phyloP scores from a whole-genome alignment of 2,888 invertebrate species.

The Chaitophorus viminalis region DNA sequence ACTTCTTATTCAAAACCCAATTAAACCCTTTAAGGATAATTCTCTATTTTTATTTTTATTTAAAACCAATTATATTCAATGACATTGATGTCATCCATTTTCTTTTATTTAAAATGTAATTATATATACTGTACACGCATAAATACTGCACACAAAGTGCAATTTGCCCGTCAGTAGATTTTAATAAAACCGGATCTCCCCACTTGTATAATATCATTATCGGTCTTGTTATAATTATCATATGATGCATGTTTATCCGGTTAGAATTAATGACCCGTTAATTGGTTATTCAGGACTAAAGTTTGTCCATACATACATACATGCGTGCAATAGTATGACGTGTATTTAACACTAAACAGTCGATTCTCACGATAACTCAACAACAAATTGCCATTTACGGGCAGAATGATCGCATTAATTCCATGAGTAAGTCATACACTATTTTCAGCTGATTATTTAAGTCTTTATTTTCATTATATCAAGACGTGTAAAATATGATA shows the following conservation, averaged over 20 bases:
- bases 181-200: constrained; percentile 36
- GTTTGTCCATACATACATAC: too few species aligned
- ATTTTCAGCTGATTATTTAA: background rate
- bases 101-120: background rate
- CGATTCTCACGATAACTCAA: constrained; percentile 38
- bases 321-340: background rate
- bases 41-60: background rate
- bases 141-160: background rate
- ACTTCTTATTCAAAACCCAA: background rate
- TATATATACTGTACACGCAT: background rate
- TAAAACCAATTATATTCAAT: background rate
- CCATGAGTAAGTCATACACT: background rate
- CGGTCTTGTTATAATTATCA: constrained; percentile 18
- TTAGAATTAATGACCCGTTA: constrained; percentile 26
- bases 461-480: background rate
- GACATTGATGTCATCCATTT: background rate
- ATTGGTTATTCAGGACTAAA: background rate
- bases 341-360: background rate
- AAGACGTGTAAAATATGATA: background rate
- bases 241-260: background rate
- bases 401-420: background rate
- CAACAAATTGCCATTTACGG: constrained; percentile 19
- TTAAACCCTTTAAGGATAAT: constrained; percentile 1
- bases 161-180: constrained; percentile 19
- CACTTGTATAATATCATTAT: constrained; percentile 29